phyloP scores from a whole-genome alignment of 2,113 vertebrate species.

The Epinephelus fuscoguttatus region DNA sequence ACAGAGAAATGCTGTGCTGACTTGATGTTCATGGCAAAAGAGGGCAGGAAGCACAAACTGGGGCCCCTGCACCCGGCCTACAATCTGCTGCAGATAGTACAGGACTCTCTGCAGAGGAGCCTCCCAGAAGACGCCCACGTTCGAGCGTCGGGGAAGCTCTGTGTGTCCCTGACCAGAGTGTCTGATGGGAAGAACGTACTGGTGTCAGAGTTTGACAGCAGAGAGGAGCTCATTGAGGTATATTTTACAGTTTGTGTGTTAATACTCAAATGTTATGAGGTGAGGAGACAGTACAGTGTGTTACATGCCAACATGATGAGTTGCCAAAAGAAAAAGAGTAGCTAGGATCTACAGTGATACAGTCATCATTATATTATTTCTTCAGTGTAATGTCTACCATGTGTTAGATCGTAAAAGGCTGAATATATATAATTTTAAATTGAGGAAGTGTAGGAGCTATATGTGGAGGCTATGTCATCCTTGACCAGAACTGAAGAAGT shows the following conservation, averaged over 20 bases:
- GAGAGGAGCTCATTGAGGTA: slow-evolving; percentile 91
- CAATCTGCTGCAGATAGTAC: slow-evolving; percentile 81
- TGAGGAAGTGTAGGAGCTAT: neutral
- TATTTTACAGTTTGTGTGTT: neutral
- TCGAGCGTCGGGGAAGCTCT: slow-evolving; percentile 83
- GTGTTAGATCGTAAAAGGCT: neutral
- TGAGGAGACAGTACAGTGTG: neutral
- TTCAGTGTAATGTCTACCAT: neutral
- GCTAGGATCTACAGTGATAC: neutral
- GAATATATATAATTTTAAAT: neutral
- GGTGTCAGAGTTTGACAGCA: slow-evolving; percentile 91
- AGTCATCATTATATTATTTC: neutral
- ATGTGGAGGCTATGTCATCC: too few relatives aligned
- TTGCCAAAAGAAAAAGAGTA: neutral
- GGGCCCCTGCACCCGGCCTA: slow-evolving; percentile 89
- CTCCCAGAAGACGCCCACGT: slow-evolving; percentile 89
- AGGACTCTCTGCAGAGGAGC: slow-evolving; percentile 72
- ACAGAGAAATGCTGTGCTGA: slow-evolving; percentile 61
- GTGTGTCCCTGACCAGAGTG: slow-evolving; percentile 91
- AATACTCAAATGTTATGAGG: neutral
- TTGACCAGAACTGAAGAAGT: neutral
- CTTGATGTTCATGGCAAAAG: slow-evolving; percentile 74
- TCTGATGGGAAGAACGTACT: slow-evolving; percentile 89
- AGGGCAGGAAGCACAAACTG: slow-evolving; percentile 83
- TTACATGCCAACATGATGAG: neutral